Conservation (phyloP, 2,113 vertebrate species). For the Cololabis saira region DNA sequence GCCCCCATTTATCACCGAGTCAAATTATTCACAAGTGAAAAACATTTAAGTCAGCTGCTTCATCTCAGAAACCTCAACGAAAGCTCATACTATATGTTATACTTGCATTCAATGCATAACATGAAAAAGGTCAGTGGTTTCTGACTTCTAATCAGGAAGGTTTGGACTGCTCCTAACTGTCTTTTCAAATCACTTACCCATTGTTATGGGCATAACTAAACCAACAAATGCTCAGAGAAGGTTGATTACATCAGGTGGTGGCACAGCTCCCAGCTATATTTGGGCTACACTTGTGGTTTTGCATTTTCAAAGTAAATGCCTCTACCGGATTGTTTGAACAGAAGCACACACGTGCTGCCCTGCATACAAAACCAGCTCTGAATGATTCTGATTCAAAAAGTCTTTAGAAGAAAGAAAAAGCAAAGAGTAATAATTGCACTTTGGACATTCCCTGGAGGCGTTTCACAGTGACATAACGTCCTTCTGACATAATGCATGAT, state of each 20-base stretch:
- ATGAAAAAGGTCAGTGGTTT: too few relatives aligned
- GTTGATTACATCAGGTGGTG: not conserved
- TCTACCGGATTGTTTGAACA: slow-evolving; percentile 11
- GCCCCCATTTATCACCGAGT: too few relatives aligned
- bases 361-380: slow-evolving; percentile 30
- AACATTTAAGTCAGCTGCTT: too few relatives aligned
- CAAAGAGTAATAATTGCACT: slow-evolving; percentile 8
- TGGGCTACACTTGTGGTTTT: too few relatives aligned
- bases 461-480: slow-evolving; percentile 15
- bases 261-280: not conserved
- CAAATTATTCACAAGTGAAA: too few relatives aligned
- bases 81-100: too few relatives aligned
- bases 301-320: too few relatives aligned
- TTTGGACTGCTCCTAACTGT: not conserved
- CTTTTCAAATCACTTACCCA: not conserved
- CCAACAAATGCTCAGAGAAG: not conserved
- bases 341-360: slow-evolving; percentile 28
- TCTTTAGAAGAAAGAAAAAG: slow-evolving; percentile 14
- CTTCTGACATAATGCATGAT: too few relatives aligned
- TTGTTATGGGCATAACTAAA: not conserved
- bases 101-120: too few relatives aligned
- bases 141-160: too few relatives aligned
- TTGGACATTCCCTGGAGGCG: slow-evolving; percentile 8
- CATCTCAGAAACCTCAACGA: too few relatives aligned
- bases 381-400: slow-evolving; percentile 33